These are phyloP conservation scores for Pachymerium ferrugineum DNA, from an alignment of 2,888 invertebrate species.

Conservation along the genomic window DNA sequence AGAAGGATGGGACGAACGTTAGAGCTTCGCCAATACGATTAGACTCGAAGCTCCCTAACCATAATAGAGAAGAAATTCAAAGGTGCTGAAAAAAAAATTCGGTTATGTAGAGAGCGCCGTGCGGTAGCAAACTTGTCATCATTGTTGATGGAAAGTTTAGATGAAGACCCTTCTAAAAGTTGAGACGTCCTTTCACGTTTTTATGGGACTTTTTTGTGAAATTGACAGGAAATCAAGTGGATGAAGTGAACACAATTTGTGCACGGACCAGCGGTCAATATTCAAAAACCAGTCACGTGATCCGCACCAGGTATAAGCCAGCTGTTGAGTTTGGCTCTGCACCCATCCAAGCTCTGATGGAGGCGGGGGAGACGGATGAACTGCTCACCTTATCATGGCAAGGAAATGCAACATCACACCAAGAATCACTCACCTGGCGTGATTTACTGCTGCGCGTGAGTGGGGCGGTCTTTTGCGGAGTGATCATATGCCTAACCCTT, in stretches of 20 bases:
- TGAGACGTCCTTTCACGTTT: background rate
- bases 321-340: background rate
- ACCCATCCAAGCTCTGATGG: background rate
- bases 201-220: background rate
- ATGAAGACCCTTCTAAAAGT: background rate
- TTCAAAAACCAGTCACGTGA: background rate
- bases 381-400: background rate
- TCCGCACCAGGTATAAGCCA: background rate
- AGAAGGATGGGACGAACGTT: background rate
- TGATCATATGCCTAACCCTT: background rate
- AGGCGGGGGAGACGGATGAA: background rate
- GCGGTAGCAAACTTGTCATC: background rate
- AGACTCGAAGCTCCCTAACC: background rate
- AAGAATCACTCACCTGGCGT: background rate
- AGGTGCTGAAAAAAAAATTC: background rate
- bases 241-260: background rate
- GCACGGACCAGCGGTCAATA: background rate
- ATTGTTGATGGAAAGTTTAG: background rate
- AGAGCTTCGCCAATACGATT: background rate
- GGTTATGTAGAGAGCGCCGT: background rate
- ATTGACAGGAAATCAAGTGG: background rate
- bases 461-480: slow-evolving; percentile 20
- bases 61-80: slow-evolving; percentile 6
- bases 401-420: background rate
- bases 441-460: slow-evolving; percentile 14